Percentiles rank a stretch among this genome's conserved stretches.
Evolutionary conservation across 2,113 vertebrate genomes (phyloP).

Genomic region (Syngnathus scovelli): DNA sequence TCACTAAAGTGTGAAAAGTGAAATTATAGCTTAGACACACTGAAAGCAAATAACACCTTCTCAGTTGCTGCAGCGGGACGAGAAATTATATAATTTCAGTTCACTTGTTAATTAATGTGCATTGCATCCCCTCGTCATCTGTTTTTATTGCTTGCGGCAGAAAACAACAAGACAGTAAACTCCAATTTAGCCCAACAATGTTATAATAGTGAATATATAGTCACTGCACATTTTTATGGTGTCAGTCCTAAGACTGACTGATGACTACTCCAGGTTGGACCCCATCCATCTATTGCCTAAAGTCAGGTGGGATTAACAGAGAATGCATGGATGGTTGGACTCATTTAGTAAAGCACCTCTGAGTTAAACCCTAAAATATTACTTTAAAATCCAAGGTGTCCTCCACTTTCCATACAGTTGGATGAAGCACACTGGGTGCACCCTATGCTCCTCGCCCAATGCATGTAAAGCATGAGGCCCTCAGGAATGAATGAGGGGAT

Average conservation of each 20-base stretch:
- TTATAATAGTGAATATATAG: too few species aligned
- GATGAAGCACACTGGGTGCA: constrained; percentile 3
- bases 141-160: too few species aligned
- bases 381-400: not conserved
- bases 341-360: not conserved
- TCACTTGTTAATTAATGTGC: too few species aligned
- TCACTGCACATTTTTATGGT: not conserved
- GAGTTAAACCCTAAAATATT: not conserved
- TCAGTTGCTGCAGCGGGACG: constrained; percentile 6
- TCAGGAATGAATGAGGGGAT: constrained; percentile 6
- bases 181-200: too few species aligned
- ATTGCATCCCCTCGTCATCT: too few species aligned
- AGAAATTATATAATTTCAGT: not conserved
- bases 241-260: not conserved
- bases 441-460: not conserved
- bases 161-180: too few species aligned
- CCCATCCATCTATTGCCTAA: not conserved
- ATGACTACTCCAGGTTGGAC: not conserved
- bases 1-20: not conserved
- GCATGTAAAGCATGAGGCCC: not conserved
- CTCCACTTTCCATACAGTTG: not conserved
- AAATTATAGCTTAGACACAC: not conserved
- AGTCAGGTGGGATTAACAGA: not conserved
- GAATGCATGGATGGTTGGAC: not conserved
- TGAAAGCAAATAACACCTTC: not conserved